A percentile compares a stretch with the other conserved stretches of the same genome.
phyloP scores from a whole-genome alignment of 2,888 invertebrate genomes.

The Scrobipalpa atriplicella region DNA sequence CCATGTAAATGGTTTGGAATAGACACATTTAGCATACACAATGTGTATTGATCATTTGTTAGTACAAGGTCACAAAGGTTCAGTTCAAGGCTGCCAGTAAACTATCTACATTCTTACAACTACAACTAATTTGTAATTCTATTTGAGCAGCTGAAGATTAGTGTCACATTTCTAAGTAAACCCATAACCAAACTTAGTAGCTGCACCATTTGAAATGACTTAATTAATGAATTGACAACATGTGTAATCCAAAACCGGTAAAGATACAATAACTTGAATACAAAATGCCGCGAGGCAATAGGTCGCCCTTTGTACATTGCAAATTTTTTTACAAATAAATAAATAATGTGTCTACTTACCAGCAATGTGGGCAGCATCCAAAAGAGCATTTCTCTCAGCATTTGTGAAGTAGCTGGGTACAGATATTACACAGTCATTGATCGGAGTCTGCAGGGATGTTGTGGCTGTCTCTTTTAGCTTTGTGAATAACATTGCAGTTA shows the following conservation, averaged over 20 bases:
- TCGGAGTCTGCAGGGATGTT: slow-evolving; percentile 92
- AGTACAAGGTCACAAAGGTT: slow-evolving; percentile 19
- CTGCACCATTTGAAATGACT: neutral
- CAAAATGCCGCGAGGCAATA: too few species aligned
- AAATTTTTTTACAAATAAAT: too few species aligned
- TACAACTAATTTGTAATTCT: neutral
- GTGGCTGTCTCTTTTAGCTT: slow-evolving; percentile 97
- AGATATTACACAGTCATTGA: slow-evolving; percentile 96
- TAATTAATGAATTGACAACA: neutral
- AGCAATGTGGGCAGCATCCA: slow-evolving; percentile 96
- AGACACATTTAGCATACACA: slow-evolving; percentile 10
- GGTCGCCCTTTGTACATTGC: too few species aligned
- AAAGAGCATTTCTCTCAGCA: slow-evolving; percentile 94
- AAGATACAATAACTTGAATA: neutral
- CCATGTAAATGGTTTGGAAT: neutral
- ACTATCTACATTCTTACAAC: slow-evolving; percentile 45
- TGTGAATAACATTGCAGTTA: slow-evolving; percentile 97
- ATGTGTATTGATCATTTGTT: slow-evolving; percentile 26
- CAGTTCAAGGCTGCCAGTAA: slow-evolving; percentile 24
- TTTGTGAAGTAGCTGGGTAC: slow-evolving; percentile 98
- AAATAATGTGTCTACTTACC: slow-evolving; percentile 75
- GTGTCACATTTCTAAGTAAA: neutral
- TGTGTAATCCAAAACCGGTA: neutral
- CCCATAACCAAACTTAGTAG: neutral
- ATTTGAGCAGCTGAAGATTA: neutral